Conservation (phyloP, 2,888 invertebrate species). For the Cynaeus angustus region DNA sequence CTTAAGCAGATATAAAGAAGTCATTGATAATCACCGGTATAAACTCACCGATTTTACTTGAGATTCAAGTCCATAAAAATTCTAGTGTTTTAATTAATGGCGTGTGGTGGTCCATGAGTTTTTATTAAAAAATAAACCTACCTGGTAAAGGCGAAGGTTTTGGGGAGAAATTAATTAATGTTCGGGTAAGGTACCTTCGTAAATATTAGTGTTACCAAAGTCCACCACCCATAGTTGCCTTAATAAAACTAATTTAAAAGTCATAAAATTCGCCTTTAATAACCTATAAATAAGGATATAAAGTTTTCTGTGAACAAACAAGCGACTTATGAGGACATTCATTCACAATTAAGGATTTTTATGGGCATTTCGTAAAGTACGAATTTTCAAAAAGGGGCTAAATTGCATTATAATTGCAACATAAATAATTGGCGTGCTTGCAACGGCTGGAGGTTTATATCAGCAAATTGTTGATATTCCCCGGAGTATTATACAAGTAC, state of each 20-base stretch:
- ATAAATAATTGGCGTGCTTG: constrained; percentile 36
- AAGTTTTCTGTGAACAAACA: constrained; percentile 28
- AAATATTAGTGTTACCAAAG: constrained; percentile 35
- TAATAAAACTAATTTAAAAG: constrained; percentile 44
- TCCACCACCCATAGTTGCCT: constrained; percentile 38
- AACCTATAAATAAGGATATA: constrained; percentile 39
- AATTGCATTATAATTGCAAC: constrained; percentile 39
- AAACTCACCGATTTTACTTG: background rate
- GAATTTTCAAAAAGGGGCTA: constrained; percentile 34
- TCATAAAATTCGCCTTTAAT: constrained; percentile 33
- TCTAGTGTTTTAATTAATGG: constrained; percentile 6
- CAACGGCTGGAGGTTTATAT: constrained; percentile 18
- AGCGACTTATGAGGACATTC: constrained; percentile 38
- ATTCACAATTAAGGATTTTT: constrained; percentile 38
- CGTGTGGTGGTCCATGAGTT: constrained; percentile 8
- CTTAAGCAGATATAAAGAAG: background rate
- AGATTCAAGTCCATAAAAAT: background rate
- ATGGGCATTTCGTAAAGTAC: constrained; percentile 37
- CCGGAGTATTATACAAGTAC: constrained; percentile 37
- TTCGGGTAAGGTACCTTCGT: constrained; percentile 22
- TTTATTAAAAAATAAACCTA: constrained; percentile 27
- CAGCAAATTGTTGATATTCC: constrained; percentile 41
- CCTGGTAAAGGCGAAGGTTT: constrained; percentile 33
- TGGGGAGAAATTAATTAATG: constrained; percentile 25
- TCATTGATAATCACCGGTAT: background rate